Base-by-base conservation (phyloP, 2,797 vertebrate genomes). In the Dryobates pubescens region DNA sequence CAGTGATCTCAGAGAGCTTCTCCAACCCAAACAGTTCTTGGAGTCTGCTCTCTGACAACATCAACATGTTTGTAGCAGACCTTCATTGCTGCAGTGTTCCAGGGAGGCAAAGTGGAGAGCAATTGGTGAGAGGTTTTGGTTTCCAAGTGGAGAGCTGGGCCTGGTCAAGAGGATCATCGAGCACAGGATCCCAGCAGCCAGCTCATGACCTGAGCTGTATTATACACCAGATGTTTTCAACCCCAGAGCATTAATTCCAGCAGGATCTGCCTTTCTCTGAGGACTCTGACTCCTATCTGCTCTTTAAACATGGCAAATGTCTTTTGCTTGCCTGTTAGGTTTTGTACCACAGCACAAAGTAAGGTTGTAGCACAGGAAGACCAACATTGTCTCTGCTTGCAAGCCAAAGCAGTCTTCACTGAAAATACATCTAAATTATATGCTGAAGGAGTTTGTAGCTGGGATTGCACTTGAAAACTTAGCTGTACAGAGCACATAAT, bases 351-450 rank as follows among this genome's bases (percentile, higher is more conserved):
- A 79, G 79, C 49, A 27, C 22, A 89, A 67, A 32, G 4, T 38
- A 71, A 47, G 36, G 57, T 43, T 68, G 43, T 74, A 69, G 75
- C 63, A 77, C 1, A 3, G 53, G 53, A 89, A 74, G 24, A 53
- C 43, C 26, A 79, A 36, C 18, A 45, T 26, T 75, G 49, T 67
- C 38, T 85, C 26, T 80, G 43, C 81, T 91, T 91, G 24, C 24
- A 72, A 67, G 57, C 17, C 27, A 69, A 78, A 85, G 75, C 63
- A 85, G 23, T 80, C 26, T 92, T 94, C 75, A 73, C 92, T 92
- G 86, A 91, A 96, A 94, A 94, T 94, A 86, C 59, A 51, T 69
- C 69, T 78, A 92, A 94, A 95, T 94, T 94, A 90, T 54, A 93
- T 22, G 57, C 59, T 86, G 61, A 64, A 75, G 8, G 57, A 81